These are phyloP conservation scores for Capromys pilorides DNA, from an alignment of 2,797 vertebrate genomes.

Conservation along the genomic window DNA sequence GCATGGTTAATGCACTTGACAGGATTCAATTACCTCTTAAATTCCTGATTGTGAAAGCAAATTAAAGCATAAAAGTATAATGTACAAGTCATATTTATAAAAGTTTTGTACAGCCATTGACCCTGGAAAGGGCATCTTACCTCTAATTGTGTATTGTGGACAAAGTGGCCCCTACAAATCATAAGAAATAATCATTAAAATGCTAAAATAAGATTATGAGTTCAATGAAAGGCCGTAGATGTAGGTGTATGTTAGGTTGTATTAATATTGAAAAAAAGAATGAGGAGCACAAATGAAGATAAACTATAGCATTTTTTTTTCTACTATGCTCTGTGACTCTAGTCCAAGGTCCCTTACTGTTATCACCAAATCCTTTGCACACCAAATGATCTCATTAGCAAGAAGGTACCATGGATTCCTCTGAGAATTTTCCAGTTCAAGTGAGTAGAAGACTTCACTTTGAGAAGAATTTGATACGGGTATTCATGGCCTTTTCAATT, in stretches of 20 bases:
- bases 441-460: constrained; percentile 66
- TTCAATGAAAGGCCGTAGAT: constrained; percentile 66
- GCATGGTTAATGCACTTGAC: constrained; percentile 72
- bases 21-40: constrained; percentile 69
- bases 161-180: constrained; percentile 63
- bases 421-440: constrained; percentile 66
- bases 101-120: constrained; percentile 43
- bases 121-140: constrained; percentile 70
- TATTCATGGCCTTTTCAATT: constrained; percentile 74
- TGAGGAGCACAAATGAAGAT: not conserved
- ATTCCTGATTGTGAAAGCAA: constrained; percentile 66
- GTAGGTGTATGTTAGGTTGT: constrained; percentile 55
- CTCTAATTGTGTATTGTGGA: constrained; percentile 71
- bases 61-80: constrained; percentile 73
- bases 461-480: constrained; percentile 63
- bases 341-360: not conserved
- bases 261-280: constrained; percentile 56
- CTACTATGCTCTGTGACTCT: not conserved
- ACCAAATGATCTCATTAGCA: constrained; percentile 76
- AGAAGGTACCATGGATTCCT: constrained; percentile 59
- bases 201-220: constrained; percentile 68
- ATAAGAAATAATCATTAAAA: constrained; percentile 66
- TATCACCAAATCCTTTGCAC: constrained; percentile 60
- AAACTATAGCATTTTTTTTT: constrained; percentile 18
- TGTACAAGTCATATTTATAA: constrained; percentile 70